Percentiles rank a stretch among this genome's conserved stretches.
Evolutionary conservation across 2,797 vertebrate species (phyloP).

Genomic region (Pseudotriccus pelzelni): DNA sequence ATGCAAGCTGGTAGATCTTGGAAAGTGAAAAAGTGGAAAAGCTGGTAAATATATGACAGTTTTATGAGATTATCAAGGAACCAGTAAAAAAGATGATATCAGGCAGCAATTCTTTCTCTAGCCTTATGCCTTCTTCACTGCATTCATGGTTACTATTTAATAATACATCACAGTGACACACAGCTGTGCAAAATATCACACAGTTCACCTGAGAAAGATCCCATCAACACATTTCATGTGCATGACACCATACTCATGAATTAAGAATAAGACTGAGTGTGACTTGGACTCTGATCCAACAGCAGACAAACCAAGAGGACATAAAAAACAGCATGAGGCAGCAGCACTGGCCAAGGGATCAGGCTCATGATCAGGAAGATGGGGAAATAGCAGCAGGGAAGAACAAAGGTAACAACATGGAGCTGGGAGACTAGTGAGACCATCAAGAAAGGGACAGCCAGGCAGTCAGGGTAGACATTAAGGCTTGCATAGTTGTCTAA

Average conservation of each 20-base stretch:
- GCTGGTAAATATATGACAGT: not conserved
- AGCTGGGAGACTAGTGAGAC: not conserved
- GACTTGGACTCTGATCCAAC: not conserved
- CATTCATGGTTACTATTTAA: not conserved
- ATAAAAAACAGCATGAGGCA: not conserved
- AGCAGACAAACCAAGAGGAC: not conserved
- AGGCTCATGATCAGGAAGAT: not conserved
- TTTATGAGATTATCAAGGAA: slow-evolving; percentile 14
- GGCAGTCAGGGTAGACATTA: not conserved
- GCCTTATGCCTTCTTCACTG: not conserved
- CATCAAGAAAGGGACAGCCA: not conserved
- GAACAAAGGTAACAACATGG: not conserved
- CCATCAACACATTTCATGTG: not conserved
- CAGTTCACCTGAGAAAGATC: slow-evolving; percentile 19
- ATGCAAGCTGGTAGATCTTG: not conserved
- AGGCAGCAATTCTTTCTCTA: not conserved
- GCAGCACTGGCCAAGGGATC: not conserved
- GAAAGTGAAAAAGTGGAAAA: slow-evolving; percentile 3
- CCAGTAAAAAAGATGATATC: not conserved
- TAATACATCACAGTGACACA: not conserved
- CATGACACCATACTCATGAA: not conserved
- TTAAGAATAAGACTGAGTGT: not conserved
- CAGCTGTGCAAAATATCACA: slow-evolving; percentile 10
- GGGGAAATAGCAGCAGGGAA: not conserved
- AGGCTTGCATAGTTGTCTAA: not conserved